A percentile compares a stretch with the other conserved stretches of the same genome.
These are phyloP conservation scores for Strix uralensis DNA, from an alignment of 2,113 vertebrate genomes.

Conservation along the genomic window DNA sequence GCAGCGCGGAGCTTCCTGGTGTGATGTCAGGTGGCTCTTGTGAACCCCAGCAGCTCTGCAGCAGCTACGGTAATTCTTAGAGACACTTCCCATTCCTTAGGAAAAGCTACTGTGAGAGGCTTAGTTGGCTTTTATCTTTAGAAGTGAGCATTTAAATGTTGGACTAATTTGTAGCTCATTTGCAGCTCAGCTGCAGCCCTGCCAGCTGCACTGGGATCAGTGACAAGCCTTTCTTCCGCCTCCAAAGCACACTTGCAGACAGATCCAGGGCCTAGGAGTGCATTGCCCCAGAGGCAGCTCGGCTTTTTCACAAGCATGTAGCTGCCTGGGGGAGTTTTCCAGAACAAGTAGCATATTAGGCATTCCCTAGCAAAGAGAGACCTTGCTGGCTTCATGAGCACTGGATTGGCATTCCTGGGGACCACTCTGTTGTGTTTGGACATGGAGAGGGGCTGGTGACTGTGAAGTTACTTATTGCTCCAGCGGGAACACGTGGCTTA, in stretches of 20 bases:
- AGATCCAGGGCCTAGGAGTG: conserved; percentile 19
- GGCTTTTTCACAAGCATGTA: not conserved
- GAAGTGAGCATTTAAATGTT: conserved; percentile 39
- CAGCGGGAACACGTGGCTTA: not conserved
- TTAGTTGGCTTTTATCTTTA: conserved; percentile 46
- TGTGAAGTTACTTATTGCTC: not conserved
- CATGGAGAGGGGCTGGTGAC: not conserved
- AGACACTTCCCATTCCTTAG: conserved; percentile 34
- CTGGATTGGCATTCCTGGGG: not conserved
- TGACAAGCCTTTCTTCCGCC: conserved; percentile 48
- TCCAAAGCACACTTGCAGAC: conserved; percentile 36
- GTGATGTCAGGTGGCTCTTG: not conserved
- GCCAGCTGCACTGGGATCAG: conserved; percentile 21
- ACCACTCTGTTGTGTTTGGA: not conserved
- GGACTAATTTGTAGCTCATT: conserved; percentile 54
- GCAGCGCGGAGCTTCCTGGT: not conserved
- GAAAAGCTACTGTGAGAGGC: conserved; percentile 31
- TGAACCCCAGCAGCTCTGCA: not conserved
- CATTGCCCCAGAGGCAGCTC: conserved; percentile 34
- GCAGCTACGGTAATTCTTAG: conserved; percentile 28
- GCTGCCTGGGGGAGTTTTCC: conserved; percentile 55
- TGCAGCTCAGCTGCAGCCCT: conserved; percentile 36
- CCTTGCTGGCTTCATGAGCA: not conserved
- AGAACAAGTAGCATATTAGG: conserved; percentile 37
- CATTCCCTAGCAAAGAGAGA: not conserved